Evolutionary conservation across 2,797 vertebrate species (phyloP).

Genomic region (Myotis planiceps): DNA sequence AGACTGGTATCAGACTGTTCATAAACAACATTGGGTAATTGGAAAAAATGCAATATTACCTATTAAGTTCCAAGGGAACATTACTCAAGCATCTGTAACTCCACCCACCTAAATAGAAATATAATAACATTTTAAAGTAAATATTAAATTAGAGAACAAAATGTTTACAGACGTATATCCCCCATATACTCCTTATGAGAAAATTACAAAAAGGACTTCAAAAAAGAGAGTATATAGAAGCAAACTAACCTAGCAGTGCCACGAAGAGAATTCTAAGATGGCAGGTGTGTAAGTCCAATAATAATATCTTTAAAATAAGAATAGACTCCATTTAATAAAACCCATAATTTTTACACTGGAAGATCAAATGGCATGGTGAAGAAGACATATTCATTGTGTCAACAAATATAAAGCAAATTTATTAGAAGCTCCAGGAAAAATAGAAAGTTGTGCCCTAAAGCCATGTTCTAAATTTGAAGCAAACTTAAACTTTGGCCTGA

Average conservation of each 20-base stretch:
- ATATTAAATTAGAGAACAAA: constrained; percentile 3
- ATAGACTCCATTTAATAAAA: constrained; percentile 40
- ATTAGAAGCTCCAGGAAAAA: constrained; percentile 3
- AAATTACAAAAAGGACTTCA: not conserved
- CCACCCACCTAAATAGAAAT: not conserved
- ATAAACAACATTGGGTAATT: not conserved
- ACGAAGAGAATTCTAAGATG: not conserved
- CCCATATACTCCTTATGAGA: not conserved
- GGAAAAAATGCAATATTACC: not conserved
- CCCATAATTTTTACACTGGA: constrained; percentile 1
- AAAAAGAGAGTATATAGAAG: not conserved
- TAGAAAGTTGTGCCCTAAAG: not conserved
- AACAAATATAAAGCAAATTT: not conserved
- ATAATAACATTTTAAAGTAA: not conserved
- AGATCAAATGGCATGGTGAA: not conserved
- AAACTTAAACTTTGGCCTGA: not conserved
- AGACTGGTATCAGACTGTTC: not conserved
- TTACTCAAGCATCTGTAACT: not conserved
- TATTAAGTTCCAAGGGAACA: not conserved
- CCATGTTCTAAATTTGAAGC: not conserved
- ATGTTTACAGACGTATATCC: not conserved
- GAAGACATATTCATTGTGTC: not conserved
- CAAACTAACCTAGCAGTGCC: not conserved
- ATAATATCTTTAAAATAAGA: constrained; percentile 10
- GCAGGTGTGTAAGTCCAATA: constrained; percentile 31